A percentile compares a stretch with the other conserved stretches of the same genome.
Conservation (phyloP, 2,797 vertebrate genomes). For the Steatocranus sp. region DNA sequence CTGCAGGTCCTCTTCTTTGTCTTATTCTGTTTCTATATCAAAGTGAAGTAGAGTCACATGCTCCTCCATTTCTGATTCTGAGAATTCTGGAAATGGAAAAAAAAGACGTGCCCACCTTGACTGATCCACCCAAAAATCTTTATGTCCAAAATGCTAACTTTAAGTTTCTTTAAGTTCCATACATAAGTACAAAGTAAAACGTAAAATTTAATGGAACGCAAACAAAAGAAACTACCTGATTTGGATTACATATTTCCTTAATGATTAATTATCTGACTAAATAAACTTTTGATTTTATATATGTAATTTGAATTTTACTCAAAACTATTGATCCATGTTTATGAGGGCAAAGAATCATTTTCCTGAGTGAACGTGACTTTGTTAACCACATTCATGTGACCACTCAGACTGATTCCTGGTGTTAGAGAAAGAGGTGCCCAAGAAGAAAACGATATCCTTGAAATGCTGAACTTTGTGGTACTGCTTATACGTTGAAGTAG, state of each 20-base stretch:
- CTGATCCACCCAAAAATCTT: not conserved
- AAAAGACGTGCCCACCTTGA: fast-evolving
- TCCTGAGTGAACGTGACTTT: not conserved
- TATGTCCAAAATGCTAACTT: not conserved
- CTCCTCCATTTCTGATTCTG: not conserved
- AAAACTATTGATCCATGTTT: not conserved
- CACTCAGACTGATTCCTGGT: not conserved
- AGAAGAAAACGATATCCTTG: not conserved
- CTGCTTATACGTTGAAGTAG: not conserved
- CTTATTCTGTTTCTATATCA: not conserved
- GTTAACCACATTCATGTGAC: not conserved
- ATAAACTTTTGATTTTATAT: not conserved
- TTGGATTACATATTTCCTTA: not conserved
- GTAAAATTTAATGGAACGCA: not conserved
- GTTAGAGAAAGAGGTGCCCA: not conserved
- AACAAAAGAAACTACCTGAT: not conserved
- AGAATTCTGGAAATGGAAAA: not conserved
- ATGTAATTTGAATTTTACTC: not conserved
- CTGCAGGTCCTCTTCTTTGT: not conserved
- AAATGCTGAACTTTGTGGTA: not conserved
- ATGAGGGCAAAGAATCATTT: not conserved
- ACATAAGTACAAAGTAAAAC: not conserved
- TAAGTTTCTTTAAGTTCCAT: not conserved
- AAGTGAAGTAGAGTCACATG: not conserved
- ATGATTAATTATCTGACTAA: not conserved